phyloP scores from a whole-genome alignment of 2,113 vertebrate genomes.

The Pithys albifrons region DNA sequence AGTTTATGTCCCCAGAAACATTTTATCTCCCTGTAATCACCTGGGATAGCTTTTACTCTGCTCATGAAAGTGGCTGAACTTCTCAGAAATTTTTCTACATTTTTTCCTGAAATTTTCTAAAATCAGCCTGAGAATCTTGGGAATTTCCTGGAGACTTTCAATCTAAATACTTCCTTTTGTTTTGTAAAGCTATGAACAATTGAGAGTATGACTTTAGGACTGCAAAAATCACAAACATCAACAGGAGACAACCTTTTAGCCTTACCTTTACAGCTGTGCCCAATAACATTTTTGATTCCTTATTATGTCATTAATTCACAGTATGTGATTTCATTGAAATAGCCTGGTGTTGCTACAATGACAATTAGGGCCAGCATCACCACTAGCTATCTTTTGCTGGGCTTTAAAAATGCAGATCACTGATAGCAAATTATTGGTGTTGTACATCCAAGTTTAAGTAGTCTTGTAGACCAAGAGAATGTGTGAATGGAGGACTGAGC shows the following conservation, averaged over 20 bases:
- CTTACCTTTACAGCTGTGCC: background rate
- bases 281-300: background rate
- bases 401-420: background rate
- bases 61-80: background rate
- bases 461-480: background rate
- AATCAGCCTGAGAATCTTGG: background rate
- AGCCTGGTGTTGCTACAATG: background rate
- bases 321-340: background rate
- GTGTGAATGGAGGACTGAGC: background rate
- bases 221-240: background rate
- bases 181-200: background rate
- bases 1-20: background rate
- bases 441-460: background rate
- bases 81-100: background rate
- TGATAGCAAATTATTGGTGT: background rate
- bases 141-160: background rate
- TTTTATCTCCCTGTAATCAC: background rate
- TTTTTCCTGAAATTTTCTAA: background rate
- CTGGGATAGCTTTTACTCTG: background rate
- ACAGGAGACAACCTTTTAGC: background rate
- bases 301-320: background rate
- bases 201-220: background rate
- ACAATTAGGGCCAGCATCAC: background rate
- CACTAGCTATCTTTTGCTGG: background rate
- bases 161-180: background rate